Evolutionary conservation across 2,113 vertebrate species (phyloP).

Genomic region (Atrichornis clamosus): DNA sequence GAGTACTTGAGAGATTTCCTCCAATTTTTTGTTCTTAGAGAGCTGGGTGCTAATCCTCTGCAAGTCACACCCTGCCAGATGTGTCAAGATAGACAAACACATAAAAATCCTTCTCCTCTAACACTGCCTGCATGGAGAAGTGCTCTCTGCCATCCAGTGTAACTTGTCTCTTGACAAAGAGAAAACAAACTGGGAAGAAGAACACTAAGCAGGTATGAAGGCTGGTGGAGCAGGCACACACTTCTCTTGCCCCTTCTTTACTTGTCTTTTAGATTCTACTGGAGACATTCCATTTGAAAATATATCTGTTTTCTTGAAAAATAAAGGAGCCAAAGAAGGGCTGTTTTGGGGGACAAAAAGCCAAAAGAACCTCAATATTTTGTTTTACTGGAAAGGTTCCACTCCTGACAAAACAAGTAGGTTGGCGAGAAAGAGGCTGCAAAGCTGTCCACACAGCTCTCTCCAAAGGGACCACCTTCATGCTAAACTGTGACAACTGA

Average conservation of each 20-base stretch:
- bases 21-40: background rate
- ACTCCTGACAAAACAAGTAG: background rate
- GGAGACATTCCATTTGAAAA: background rate
- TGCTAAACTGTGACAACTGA: rapidly evolving
- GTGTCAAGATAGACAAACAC: background rate
- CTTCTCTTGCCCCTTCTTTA: background rate
- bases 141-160: background rate
- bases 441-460: background rate
- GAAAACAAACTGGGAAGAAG: background rate
- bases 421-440: background rate
- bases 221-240: background rate
- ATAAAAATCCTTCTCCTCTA: background rate
- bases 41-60: background rate
- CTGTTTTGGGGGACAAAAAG: background rate
- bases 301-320: background rate
- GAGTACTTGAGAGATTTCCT: background rate
- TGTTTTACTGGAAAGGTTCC: background rate
- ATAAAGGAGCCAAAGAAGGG: background rate
- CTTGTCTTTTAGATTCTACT: background rate
- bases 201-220: background rate
- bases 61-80: background rate
- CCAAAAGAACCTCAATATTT: background rate
- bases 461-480: background rate
- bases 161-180: background rate
- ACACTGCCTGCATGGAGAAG: background rate